phyloP scores from a whole-genome alignment of 2,113 vertebrate genomes.

The Murina feae region DNA sequence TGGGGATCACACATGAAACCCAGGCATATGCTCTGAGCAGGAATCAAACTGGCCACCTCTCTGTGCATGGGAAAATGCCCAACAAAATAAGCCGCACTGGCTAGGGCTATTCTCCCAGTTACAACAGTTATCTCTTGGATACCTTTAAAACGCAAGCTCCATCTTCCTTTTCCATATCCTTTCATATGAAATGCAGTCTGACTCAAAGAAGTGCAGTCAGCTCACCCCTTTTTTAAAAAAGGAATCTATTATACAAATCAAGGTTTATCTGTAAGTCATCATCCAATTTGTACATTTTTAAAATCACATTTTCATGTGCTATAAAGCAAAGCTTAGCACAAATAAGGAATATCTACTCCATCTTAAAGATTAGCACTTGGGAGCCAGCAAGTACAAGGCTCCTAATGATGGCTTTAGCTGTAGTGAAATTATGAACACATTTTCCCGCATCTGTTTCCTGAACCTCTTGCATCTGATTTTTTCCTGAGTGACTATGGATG shows the following conservation, averaged over 20 bases:
- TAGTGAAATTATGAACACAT: not conserved
- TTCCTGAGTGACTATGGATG: not conserved
- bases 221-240: not conserved
- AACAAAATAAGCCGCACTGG: too few species aligned
- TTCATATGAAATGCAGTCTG: constrained; percentile 23
- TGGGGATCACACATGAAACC: too few species aligned
- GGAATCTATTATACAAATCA: not conserved
- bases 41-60: too few species aligned
- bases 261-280: not conserved
- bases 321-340: not conserved
- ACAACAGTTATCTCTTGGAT: not conserved
- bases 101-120: not conserved
- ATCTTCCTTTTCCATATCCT: not conserved
- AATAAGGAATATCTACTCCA: constrained; percentile 4
- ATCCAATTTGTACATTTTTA: not conserved
- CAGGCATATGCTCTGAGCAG: too few species aligned
- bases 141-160: not conserved
- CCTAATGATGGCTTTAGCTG: not conserved
- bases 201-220: not conserved
- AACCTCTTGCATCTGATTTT: not conserved
- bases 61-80: too few species aligned
- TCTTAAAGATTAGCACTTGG: constrained; percentile 10
- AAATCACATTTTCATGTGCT: not conserved
- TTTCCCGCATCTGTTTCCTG: not conserved
- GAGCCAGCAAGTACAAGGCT: constrained; percentile 10